Evolutionary conservation across 2,113 vertebrate genomes (phyloP).

Genomic region (Lates calcarifer): DNA sequence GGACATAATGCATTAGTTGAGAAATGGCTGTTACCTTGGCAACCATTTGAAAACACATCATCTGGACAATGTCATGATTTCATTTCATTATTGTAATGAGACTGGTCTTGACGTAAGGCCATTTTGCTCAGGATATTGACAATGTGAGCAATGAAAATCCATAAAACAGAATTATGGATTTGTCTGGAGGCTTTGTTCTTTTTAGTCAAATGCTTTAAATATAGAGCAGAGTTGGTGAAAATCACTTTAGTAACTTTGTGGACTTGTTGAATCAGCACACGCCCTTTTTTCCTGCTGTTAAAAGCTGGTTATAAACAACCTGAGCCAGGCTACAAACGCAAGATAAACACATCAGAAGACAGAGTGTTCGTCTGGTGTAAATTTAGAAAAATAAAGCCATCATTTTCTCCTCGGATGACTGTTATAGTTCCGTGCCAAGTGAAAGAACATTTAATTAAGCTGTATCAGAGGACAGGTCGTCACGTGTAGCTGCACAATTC

Average conservation of each 20-base stretch:
- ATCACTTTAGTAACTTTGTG: not conserved
- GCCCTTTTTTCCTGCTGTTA: constrained; percentile 23
- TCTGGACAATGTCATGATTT: constrained; percentile 63
- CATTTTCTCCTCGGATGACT: constrained; percentile 44
- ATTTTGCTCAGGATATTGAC: constrained; percentile 6
- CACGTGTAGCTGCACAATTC: constrained; percentile 7
- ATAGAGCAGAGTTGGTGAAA: not conserved
- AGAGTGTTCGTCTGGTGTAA: constrained; percentile 24
- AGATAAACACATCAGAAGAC: not conserved
- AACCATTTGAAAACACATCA: constrained; percentile 61
- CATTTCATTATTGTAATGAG: constrained; percentile 54
- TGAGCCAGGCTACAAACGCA: constrained; percentile 5
- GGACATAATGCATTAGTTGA: constrained; percentile 43
- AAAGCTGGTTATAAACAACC: constrained; percentile 8
- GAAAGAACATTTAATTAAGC: constrained; percentile 62
- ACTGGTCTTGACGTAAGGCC: constrained; percentile 7
- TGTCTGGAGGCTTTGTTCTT: not conserved
- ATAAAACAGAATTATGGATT: constrained; percentile 3
- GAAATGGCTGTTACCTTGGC: constrained; percentile 60
- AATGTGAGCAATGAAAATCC: constrained; percentile 4
- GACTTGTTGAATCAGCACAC: not conserved
- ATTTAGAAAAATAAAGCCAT: constrained; percentile 41
- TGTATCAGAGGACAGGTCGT: constrained; percentile 34
- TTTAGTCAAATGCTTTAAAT: constrained; percentile 3
- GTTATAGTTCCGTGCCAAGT: constrained; percentile 28